Evolutionary conservation across 1,140 invertebrate genomes (phyloP), one percentile per base, ranked within the genome.

Genomic region (Drosophila miranda): DNA sequence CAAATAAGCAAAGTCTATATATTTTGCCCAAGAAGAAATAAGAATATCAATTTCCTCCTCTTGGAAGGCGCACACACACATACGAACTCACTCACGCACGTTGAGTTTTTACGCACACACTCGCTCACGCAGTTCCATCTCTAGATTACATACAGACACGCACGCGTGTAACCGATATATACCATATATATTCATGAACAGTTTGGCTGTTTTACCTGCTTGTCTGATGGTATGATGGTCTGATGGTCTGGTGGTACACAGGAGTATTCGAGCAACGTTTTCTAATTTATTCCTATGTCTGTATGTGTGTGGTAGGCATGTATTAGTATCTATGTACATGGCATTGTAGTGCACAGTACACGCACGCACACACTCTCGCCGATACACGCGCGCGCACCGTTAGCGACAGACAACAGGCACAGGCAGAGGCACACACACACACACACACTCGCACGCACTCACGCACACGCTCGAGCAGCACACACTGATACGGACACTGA

Each of bases 41-140:
- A 78, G 79, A 83, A 83, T 83, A 83, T 82, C 75, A 82, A 82
- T 83, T 78, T 83, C 79, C 75, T 75, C 62, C 75, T 75, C 67
- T 75, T 78, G 75, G 75, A 78, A 78, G 75, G 75, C 61, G 57
- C 51, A 30, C 73, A 64, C 59, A 77, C 53, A 57, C 60, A 48
- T 62, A 73, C 9, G 34, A 38, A 4, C 11, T 38, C 34, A 38
- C 34, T 58, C 67, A 48, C 58, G 73, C 69, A 76, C 23, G 3
- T 26, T 26, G 0, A 3, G 23, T 5, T 5, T 4, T 4, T 26
- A 26, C 23, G 4, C 23, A 26, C 23, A 23, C 23, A 4, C 11
- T 38, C 34, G 11, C 34, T 58, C 67, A 48, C 58, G 73, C 69
- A 76, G 21, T 57, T 42, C 41, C 49, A 46, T 48, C 34, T 38